Conservation (phyloP, 2,113 vertebrate species). For the Tachysurus fulvidraco region DNA sequence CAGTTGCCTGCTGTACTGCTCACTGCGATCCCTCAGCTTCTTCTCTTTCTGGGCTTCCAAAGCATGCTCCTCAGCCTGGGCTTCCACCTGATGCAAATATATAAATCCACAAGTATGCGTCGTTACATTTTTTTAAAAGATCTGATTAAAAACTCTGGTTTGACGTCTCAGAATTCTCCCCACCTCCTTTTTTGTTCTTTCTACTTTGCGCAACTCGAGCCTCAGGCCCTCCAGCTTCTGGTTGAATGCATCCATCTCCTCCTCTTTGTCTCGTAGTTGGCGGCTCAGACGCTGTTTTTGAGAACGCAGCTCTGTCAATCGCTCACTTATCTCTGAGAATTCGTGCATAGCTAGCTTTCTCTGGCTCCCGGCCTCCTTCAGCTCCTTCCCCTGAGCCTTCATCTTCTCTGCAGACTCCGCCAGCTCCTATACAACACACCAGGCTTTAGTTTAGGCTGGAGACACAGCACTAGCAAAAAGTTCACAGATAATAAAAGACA, state of each 20-base stretch:
- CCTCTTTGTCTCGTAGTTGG: conserved; percentile 96
- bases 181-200: conserved; percentile 97
- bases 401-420: conserved; percentile 86
- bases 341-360: conserved; percentile 95
- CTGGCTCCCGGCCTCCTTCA: conserved; percentile 97
- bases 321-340: conserved; percentile 95
- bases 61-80: conserved; percentile 82
- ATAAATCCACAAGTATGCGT: conserved; percentile 3
- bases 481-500: not conserved
- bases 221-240: conserved; percentile 92
- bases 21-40: conserved; percentile 90
- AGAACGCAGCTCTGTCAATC: conserved; percentile 89
- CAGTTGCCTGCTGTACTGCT: conserved; percentile 92
- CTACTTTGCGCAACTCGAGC: conserved; percentile 92
- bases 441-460: not conserved
- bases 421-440: conserved; percentile 78
- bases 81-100: conserved; percentile 79
- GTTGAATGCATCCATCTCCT: conserved; percentile 89
- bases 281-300: conserved; percentile 91
- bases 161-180: conserved; percentile 33
- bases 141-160: not conserved
- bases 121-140: not conserved
- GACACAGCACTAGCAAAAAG: not conserved
- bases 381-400: conserved; percentile 93
- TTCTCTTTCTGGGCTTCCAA: conserved; percentile 92